Evolutionary conservation across 2,888 invertebrate genomes (phyloP).

Genomic region (Drosophila buzzatii): DNA sequence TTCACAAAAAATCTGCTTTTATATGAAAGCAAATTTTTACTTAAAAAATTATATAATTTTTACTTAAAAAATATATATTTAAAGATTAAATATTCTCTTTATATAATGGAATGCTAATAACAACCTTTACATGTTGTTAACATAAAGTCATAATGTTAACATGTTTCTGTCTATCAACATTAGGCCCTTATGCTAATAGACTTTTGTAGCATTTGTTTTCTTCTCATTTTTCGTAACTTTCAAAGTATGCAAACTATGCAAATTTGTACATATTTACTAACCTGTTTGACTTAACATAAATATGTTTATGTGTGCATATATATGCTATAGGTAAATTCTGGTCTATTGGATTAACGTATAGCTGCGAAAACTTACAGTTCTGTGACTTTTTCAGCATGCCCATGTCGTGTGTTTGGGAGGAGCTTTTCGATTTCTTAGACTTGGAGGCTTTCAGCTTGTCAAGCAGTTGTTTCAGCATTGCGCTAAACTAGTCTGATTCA

Average conservation of each 20-base stretch:
- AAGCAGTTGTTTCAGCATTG: constrained; percentile 54
- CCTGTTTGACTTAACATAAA: constrained; percentile 3
- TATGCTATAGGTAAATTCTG: neutral
- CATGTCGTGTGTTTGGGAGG: constrained; percentile 25
- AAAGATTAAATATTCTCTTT: too few relatives aligned
- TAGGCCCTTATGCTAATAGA: neutral
- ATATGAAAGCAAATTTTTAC: too few relatives aligned
- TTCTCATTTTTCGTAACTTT: neutral
- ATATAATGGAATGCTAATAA: neutral
- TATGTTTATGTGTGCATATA: neutral
- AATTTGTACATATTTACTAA: neutral
- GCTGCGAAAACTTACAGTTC: constrained; percentile 40
- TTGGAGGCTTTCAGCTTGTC: constrained; percentile 37
- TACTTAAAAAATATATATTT: too few relatives aligned
- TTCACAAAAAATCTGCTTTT: too few relatives aligned
- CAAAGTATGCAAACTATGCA: neutral
- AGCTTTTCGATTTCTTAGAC: constrained; percentile 13
- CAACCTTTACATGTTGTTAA: neutral
- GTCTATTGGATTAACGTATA: constrained; percentile 2
- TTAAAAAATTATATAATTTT: too few relatives aligned
- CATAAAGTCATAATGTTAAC: neutral
- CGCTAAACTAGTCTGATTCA: constrained; percentile 14
- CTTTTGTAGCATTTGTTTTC: neutral
- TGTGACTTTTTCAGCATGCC: constrained; percentile 31
- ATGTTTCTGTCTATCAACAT: neutral